Evolutionary conservation across 2,113 vertebrate species (phyloP).

Genomic region (Artemisiospiza belli): DNA sequence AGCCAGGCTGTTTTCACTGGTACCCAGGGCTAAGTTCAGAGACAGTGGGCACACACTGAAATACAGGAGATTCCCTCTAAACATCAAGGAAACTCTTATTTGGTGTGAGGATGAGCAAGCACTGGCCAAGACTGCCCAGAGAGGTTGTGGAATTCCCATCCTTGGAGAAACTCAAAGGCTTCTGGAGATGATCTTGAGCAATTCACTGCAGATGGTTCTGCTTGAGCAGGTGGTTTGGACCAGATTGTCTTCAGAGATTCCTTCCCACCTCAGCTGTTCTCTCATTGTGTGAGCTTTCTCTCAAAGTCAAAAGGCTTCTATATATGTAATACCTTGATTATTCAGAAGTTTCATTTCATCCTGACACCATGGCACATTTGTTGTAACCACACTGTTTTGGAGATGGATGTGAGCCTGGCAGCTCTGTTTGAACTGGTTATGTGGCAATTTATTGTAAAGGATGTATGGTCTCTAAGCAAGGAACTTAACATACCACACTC

Average conservation of each 20-base stretch:
- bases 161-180: background rate
- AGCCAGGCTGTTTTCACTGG: background rate
- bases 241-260: background rate
- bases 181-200: background rate
- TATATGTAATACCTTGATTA: background rate
- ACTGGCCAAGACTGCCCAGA: background rate
- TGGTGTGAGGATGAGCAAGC: accelerated
- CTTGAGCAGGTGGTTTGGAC: background rate
- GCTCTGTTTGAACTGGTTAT: background rate
- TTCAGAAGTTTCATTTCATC: background rate
- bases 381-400: background rate
- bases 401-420: background rate
- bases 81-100: background rate
- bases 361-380: background rate
- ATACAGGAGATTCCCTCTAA: background rate
- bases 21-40: background rate
- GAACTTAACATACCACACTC: background rate
- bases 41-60: background rate
- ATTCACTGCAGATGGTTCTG: accelerated
- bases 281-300: background rate
- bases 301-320: background rate
- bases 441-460: background rate
- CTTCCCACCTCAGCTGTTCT: background rate
- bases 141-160: background rate
- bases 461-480: background rate